Percentiles rank a stretch among this genome's conserved stretches.
phyloP scores from a whole-genome alignment of 2,113 vertebrate genomes.

The Bungarus multicinctus region DNA sequence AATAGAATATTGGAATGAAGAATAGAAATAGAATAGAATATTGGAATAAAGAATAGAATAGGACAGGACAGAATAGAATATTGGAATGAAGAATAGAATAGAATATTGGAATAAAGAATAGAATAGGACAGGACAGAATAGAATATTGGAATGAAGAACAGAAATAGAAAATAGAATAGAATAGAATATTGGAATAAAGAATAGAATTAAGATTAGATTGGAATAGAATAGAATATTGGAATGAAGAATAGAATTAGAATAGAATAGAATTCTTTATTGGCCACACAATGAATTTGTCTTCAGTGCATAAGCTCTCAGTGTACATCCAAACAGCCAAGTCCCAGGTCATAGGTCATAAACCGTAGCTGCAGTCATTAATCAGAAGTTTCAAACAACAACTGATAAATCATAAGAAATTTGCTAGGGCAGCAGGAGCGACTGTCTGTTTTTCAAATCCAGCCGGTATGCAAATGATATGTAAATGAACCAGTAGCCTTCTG shows the following conservation, averaged over 20 bases:
- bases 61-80: no score
- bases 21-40: no score
- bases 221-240: no score
- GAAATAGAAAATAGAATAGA: no score
- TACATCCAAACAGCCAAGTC: not conserved
- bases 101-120: no score
- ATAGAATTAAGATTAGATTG: no score
- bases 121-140: no score
- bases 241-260: fast-evolving
- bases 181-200: no score
- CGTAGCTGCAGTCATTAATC: not conserved
- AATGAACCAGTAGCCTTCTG: not conserved
- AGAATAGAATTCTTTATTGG: not conserved
- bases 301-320: not conserved
- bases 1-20: no score
- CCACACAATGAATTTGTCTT: not conserved
- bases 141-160: no score
- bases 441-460: not conserved
- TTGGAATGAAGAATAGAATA: no score
- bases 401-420: not conserved
- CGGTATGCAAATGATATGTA: not conserved
- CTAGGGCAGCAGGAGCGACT: not conserved
- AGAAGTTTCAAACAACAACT: not conserved
- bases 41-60: no score
- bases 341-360: not conserved